These are phyloP conservation scores for Troides oblongomaculatus DNA, from an alignment of 2,888 invertebrate species.

Conservation along the genomic window DNA sequence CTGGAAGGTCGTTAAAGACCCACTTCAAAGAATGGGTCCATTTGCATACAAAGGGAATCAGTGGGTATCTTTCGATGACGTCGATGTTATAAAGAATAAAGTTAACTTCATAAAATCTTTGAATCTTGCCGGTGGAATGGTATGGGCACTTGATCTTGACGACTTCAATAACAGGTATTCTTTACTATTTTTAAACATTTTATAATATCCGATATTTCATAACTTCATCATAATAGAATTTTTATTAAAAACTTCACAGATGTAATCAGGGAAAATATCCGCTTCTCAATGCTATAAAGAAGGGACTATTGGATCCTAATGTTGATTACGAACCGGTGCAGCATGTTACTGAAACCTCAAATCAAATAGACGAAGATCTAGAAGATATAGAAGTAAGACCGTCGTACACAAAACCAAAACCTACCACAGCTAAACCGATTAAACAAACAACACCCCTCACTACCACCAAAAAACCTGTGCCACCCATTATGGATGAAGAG, in stretches of 20 bases:
- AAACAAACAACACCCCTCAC: constrained; percentile 42
- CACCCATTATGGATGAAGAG: constrained; percentile 44
- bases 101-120: constrained; percentile 88
- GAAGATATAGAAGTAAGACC: constrained; percentile 70
- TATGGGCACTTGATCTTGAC: constrained; percentile 94
- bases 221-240: neutral
- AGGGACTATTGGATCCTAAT: constrained; percentile 80
- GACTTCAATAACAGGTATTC: constrained; percentile 85
- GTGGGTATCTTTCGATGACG: constrained; percentile 95
- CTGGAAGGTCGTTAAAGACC: constrained; percentile 90
- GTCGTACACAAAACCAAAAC: constrained; percentile 40
- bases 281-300: constrained; percentile 87
- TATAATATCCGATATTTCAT: no score
- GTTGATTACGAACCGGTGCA: constrained; percentile 46
- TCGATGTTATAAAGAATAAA: constrained; percentile 88
- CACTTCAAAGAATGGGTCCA: constrained; percentile 89
- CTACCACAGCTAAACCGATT: constrained; percentile 37
- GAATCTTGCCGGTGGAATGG: constrained; percentile 92
- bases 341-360: constrained; percentile 49
- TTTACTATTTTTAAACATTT: no score
- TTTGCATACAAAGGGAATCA: constrained; percentile 92
- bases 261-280: constrained; percentile 92
- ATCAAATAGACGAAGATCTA: constrained; percentile 60
- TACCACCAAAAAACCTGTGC: constrained; percentile 39
- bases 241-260: constrained; percentile 49